Evolutionary conservation across 1,140 invertebrate species (phyloP).

Genomic region (Polypedilum vanderplanki): DNA sequence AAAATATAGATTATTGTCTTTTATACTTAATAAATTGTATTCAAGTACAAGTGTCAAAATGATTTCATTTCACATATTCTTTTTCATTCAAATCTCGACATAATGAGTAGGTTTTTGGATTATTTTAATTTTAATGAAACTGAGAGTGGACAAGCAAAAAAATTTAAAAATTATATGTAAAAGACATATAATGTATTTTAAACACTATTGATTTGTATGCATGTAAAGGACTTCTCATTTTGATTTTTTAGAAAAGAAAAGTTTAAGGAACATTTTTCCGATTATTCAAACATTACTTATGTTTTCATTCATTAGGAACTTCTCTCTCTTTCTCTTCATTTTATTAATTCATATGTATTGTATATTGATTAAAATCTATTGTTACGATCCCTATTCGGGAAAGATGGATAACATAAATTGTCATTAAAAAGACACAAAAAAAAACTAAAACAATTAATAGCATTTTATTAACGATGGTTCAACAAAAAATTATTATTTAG

Average conservation of each 20-base stretch:
- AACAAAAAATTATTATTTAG: background rate
- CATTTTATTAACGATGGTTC: background rate
- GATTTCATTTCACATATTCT: background rate
- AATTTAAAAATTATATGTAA: background rate
- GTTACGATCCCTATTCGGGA: background rate
- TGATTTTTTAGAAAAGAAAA: background rate
- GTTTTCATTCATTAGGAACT: slow-evolving; percentile 5
- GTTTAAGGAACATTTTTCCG: slow-evolving; percentile 21
- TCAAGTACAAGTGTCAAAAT: background rate
- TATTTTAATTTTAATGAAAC: background rate
- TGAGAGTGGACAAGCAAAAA: background rate
- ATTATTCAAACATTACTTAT: background rate
- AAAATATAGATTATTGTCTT: slow-evolving; percentile 20
- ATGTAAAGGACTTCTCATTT: background rate
- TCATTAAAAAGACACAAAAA: background rate
- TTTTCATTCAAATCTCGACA: background rate
- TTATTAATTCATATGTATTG: background rate
- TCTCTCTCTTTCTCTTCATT: background rate
- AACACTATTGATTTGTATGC: background rate
- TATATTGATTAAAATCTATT: slow-evolving; percentile 9
- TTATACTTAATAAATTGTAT: slow-evolving; percentile 12
- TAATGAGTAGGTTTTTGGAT: background rate
- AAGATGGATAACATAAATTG: background rate
- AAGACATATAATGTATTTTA: background rate
- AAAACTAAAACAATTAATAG: slow-evolving; percentile 1